phyloP scores from a whole-genome alignment of 2,797 vertebrate genomes.

The Cheirogaleus major region DNA sequence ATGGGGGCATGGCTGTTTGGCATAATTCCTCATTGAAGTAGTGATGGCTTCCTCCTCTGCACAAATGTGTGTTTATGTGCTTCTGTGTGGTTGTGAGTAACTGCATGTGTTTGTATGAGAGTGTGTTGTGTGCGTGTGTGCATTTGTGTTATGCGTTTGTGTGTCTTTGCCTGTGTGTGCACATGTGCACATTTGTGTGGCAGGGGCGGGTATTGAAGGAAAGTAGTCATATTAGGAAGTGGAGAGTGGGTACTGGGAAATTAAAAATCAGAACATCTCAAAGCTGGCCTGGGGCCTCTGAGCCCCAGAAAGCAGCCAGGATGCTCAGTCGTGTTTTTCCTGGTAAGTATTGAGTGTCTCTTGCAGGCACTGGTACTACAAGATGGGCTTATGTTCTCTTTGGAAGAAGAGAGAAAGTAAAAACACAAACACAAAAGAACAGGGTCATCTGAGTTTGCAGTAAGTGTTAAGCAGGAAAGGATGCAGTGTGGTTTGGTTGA shows the following conservation, averaged over 20 bases:
- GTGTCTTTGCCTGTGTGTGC: too few species aligned
- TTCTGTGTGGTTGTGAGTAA: too few species aligned
- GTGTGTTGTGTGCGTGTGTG: background rate
- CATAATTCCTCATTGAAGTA: background rate
- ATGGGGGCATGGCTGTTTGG: rapidly evolving
- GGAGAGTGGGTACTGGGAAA: background rate
- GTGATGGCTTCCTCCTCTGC: background rate
- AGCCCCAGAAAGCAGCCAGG: background rate
- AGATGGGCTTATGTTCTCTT: background rate
- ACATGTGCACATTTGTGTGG: background rate
- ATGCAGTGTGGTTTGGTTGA: rapidly evolving
- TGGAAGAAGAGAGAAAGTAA: background rate
- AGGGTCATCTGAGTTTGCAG: rapidly evolving
- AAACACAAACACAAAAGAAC: background rate
- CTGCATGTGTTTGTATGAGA: background rate
- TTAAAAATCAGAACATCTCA: background rate
- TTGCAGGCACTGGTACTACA: background rate
- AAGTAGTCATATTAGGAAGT: background rate
- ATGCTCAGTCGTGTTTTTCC: background rate
- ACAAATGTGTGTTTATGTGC: rapidly evolving
- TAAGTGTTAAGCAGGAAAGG: too few species aligned
- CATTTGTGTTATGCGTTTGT: background rate
- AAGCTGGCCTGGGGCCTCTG: background rate
- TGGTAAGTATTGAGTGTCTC: rapidly evolving
- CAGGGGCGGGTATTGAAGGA: rapidly evolving